A percentile compares a stretch with the other conserved stretches of the same genome.
These are phyloP conservation scores for Dryomyza anilis DNA, from an alignment of 2,888 invertebrate genomes.

Conservation along the genomic window DNA sequence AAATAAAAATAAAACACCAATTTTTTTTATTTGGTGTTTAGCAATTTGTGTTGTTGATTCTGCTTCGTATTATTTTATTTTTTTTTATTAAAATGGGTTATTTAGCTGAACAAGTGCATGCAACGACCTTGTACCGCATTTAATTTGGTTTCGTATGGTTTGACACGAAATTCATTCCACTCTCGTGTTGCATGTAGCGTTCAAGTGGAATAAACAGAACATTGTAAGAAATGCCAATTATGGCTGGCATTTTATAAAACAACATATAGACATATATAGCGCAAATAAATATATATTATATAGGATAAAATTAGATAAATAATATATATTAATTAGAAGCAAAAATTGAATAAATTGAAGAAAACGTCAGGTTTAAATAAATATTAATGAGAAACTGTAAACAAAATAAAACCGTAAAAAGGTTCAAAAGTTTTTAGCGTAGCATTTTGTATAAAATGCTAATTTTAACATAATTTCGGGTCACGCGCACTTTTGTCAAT, in stretches of 20 bases:
- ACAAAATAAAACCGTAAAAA: background rate
- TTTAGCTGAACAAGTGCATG: slow-evolving; percentile 45
- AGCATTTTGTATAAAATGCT: background rate
- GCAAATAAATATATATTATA: no score
- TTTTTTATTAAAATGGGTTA: slow-evolving; percentile 34
- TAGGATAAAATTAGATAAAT: no score
- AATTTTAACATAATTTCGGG: background rate
- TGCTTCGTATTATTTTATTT: background rate
- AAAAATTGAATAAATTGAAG: no score
- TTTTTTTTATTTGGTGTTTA: background rate
- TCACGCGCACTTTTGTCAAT: no score
- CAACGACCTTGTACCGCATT: slow-evolving; percentile 44
- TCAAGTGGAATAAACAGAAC: no score
- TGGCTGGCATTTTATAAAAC: no score
- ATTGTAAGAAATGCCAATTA: no score
- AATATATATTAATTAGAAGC: no score
- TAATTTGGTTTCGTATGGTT: slow-evolving; percentile 18
- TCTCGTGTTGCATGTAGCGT: slow-evolving; percentile 2
- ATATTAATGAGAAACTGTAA: background rate
- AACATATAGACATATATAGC: no score
- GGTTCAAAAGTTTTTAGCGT: background rate
- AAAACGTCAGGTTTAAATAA: no score
- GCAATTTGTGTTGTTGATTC: background rate
- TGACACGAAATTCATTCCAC: slow-evolving; percentile 2
- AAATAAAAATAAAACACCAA: background rate